Percentiles rank a stretch among this genome's conserved stretches.
Evolutionary conservation across 2,113 vertebrate species (phyloP).

Genomic region (Cryptomyrus ogoouensis): DNA sequence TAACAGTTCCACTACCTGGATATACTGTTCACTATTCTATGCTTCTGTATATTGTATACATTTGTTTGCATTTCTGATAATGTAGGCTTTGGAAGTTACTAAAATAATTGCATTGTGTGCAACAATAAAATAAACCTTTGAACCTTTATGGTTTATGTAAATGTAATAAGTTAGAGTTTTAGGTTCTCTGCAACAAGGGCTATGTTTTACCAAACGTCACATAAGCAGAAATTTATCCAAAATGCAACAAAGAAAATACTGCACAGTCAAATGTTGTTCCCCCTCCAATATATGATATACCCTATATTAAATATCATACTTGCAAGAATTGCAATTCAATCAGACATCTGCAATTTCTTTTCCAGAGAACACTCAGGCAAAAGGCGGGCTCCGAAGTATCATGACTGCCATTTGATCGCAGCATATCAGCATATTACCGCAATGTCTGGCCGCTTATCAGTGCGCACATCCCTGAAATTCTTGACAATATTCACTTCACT

Average conservation of each 20-base stretch:
- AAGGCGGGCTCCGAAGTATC: neutral
- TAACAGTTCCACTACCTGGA: neutral
- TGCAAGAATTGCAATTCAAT: neutral
- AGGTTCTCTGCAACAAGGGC: neutral
- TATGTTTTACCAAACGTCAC: neutral
- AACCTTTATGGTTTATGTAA: neutral
- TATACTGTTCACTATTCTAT: neutral
- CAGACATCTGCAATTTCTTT: neutral
- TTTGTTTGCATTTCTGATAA: neutral
- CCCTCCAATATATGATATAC: neutral
- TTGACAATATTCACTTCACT: neutral
- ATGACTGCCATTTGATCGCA: neutral
- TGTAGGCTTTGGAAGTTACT: neutral
- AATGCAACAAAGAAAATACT: neutral
- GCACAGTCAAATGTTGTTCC: neutral
- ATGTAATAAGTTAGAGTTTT: neutral
- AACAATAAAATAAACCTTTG: neutral
- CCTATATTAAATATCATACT: neutral
- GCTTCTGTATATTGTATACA: neutral
- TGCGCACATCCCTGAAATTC: neutral
- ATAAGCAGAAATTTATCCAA: neutral
- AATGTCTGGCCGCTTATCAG: neutral
- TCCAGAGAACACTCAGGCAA: neutral
- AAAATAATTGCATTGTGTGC: neutral
- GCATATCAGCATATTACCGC: neutral